Percentiles rank a stretch among this genome's conserved stretches.
Evolutionary conservation across 2,797 vertebrate genomes (phyloP).

Genomic region (Arrhamphus sclerolepis): DNA sequence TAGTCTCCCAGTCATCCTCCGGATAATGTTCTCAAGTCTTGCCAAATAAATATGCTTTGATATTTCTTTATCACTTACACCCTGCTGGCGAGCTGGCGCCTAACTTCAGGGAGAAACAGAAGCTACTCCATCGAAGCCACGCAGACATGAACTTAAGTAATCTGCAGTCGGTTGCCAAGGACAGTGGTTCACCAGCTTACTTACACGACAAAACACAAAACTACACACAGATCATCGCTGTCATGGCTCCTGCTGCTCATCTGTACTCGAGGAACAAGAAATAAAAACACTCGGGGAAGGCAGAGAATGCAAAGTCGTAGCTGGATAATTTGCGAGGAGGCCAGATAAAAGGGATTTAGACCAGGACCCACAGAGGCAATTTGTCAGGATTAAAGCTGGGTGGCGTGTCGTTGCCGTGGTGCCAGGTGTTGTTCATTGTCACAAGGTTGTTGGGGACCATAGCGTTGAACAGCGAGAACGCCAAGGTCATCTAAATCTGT

Average conservation of each 20-base stretch:
- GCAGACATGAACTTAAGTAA: too few species aligned
- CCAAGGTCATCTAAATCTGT: background rate
- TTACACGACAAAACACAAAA: constrained; percentile 7
- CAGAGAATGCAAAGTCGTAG: too few species aligned
- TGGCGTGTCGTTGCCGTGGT: background rate
- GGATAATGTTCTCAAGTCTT: constrained; percentile 41
- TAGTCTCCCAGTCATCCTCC: constrained; percentile 4
- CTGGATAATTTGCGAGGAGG: constrained; percentile 16
- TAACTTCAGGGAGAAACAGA: constrained; percentile 6
- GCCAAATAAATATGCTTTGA: constrained; percentile 52
- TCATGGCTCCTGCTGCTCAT: constrained; percentile 34
- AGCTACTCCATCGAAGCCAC: constrained; percentile 38
- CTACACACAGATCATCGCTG: background rate
- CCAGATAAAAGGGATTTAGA: constrained; percentile 52
- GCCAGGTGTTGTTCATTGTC: constrained; percentile 42
- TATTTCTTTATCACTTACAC: constrained; percentile 28
- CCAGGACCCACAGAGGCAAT: constrained; percentile 34
- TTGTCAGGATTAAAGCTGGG: constrained; percentile 59
- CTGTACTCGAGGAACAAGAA: constrained; percentile 44
- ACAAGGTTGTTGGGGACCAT: constrained; percentile 1
- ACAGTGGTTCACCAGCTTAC: constrained; percentile 13
- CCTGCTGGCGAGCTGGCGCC: constrained; percentile 21
- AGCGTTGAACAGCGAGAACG: constrained; percentile 1
- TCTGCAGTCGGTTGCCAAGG: constrained; percentile 15
- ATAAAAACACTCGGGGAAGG: too few species aligned